These are phyloP conservation scores for Oreochromis grahami DNA, from an alignment of 2,797 vertebrate species.

Conservation along the genomic window DNA sequence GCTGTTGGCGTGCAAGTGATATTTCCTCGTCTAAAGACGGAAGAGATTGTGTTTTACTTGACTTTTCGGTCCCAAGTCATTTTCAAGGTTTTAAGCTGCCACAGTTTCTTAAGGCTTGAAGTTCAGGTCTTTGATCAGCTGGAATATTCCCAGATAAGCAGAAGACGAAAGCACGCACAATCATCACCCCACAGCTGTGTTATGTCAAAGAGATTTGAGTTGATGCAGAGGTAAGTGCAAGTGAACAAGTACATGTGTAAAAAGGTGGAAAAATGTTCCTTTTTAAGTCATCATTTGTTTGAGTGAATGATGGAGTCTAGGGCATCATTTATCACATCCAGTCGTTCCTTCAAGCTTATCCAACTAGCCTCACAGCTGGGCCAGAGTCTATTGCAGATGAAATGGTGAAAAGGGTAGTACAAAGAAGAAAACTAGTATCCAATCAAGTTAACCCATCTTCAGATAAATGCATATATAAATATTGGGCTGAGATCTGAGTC, in stretches of 20 bases:
- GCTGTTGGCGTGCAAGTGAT: not conserved
- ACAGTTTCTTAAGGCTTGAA: not conserved
- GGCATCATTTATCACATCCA: not conserved
- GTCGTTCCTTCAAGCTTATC: not conserved
- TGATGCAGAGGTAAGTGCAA: not conserved
- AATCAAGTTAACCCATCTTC: not conserved
- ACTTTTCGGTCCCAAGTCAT: not conserved
- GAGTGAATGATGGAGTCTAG: not conserved
- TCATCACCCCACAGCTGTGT: not conserved
- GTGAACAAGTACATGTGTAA: not conserved
- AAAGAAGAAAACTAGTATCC: not conserved
- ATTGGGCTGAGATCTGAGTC: not conserved
- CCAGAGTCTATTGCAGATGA: not conserved
- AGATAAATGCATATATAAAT: not conserved
- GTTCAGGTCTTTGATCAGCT: slow-evolving; percentile 11
- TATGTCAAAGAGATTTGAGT: not conserved
- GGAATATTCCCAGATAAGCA: not conserved
- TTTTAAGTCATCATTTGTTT: not conserved
- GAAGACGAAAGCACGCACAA: not conserved
- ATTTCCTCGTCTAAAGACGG: not conserved
- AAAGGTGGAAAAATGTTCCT: not conserved
- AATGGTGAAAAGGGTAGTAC: not conserved
- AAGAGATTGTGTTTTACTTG: not conserved
- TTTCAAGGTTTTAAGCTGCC: not conserved
- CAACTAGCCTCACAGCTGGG: not conserved